These are phyloP conservation scores for Drosophila helvetica DNA, from an alignment of 2,888 invertebrate genomes.

Conservation along the genomic window DNA sequence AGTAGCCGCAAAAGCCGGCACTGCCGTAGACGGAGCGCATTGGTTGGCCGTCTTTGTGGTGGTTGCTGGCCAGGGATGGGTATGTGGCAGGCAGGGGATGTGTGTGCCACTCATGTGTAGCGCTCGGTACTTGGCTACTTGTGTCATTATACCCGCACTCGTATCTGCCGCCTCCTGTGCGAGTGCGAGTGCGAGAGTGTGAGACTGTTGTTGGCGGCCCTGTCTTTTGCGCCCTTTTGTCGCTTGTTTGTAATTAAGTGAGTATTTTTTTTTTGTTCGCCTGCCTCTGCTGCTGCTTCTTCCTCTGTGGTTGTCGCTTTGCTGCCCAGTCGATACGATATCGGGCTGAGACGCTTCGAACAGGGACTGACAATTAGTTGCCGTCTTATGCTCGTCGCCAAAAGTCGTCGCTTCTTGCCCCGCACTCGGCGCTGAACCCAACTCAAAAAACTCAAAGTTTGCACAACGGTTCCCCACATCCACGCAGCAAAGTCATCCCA, in stretches of 20 bases:
- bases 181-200: constrained; percentile 3
- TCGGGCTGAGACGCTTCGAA: constrained; percentile 76
- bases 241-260: constrained; percentile 78
- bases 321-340: constrained; percentile 63
- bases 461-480: constrained; percentile 39
- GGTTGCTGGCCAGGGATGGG: constrained; percentile 44
- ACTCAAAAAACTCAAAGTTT: constrained; percentile 56
- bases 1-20: constrained; percentile 71
- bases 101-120: constrained; percentile 64
- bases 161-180: constrained; percentile 27
- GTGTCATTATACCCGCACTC: constrained; percentile 57
- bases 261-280: constrained; percentile 64
- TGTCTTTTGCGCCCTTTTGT: constrained; percentile 75
- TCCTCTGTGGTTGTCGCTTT: constrained; percentile 79
- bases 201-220: constrained; percentile 39
- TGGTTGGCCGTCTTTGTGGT: constrained; percentile 63
- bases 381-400: constrained; percentile 83
- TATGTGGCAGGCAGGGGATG: constrained; percentile 16
- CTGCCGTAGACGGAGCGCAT: constrained; percentile 66
- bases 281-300: constrained; percentile 19
- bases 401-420: constrained; percentile 77
- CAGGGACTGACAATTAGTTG: constrained; percentile 82
- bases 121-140: constrained; percentile 46
- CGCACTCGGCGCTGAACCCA: constrained; percentile 44
- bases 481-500: neutral